Conservation (phyloP, 1,140 invertebrate species). For the Mylabris phalerata region DNA sequence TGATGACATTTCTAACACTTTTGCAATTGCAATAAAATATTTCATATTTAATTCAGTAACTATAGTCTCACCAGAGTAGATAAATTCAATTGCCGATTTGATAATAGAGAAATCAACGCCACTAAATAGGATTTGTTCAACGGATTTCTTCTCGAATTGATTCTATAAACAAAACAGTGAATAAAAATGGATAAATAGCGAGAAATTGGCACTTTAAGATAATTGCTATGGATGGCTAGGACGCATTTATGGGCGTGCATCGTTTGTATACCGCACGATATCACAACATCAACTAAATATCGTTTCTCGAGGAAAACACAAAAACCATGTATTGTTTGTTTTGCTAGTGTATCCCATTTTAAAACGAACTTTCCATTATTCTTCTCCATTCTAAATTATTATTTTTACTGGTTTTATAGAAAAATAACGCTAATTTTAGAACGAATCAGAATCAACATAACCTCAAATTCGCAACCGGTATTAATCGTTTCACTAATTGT, state of each 20-base stretch:
- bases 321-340: constrained; percentile 28
- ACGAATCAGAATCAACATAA: no score
- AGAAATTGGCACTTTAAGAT: constrained; percentile 8
- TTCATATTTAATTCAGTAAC: constrained; percentile 34
- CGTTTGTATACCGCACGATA: constrained; percentile 38
- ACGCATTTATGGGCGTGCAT: constrained; percentile 40
- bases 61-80: constrained; percentile 38
- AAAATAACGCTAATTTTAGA: no score
- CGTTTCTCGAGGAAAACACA: constrained; percentile 39
- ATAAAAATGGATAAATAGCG: constrained; percentile 2
- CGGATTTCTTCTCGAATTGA: constrained; percentile 26
- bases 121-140: constrained; percentile 35
- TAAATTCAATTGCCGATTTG: constrained; percentile 38
- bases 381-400: constrained; percentile 17
- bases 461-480: no score
- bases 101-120: constrained; percentile 36
- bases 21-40: constrained; percentile 34
- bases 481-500: no score
- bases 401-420: no score
- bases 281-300: constrained; percentile 38
- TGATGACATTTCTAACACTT: constrained; percentile 35
- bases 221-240: constrained; percentile 29
- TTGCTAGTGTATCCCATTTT: constrained; percentile 35
- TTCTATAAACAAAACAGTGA: constrained; percentile 15
- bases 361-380: constrained; percentile 28